These are phyloP conservation scores for Brachionus plicatilis DNA, from an alignment of 1,140 invertebrate species.

Conservation along the genomic window DNA sequence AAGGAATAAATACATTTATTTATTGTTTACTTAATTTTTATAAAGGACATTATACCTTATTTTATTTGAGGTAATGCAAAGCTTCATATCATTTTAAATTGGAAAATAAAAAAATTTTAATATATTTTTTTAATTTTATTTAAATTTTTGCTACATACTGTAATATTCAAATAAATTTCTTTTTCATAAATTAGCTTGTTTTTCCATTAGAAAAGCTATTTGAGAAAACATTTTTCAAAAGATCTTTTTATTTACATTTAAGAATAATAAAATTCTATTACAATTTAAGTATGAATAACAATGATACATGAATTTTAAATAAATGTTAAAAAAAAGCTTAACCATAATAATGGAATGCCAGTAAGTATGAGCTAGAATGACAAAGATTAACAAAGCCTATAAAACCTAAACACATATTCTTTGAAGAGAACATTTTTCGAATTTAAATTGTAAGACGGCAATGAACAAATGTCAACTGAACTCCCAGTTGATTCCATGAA, in stretches of 20 bases:
- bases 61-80: too few species aligned
- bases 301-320: not conserved
- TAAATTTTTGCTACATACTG: too few species aligned
- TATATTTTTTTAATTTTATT: too few species aligned
- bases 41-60: too few species aligned
- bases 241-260: not conserved
- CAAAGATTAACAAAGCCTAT: conserved; percentile 1
- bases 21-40: too few species aligned
- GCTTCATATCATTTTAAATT: too few species aligned
- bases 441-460: not conserved
- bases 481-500: not conserved
- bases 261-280: not conserved
- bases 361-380: not conserved
- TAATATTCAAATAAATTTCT: too few species aligned
- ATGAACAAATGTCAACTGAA: not conserved
- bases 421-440: not conserved
- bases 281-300: not conserved
- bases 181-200: too few species aligned
- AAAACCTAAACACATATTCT: conserved; percentile 24
- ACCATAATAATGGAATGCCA: conserved; percentile 5
- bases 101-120: too few species aligned
- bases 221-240: too few species aligned
- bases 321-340: not conserved
- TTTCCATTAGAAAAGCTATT: too few species aligned
- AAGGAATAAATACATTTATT: too few species aligned